Base-by-base conservation (phyloP, 2,797 vertebrate genomes). In the Arnoldichthys spilopterus region DNA sequence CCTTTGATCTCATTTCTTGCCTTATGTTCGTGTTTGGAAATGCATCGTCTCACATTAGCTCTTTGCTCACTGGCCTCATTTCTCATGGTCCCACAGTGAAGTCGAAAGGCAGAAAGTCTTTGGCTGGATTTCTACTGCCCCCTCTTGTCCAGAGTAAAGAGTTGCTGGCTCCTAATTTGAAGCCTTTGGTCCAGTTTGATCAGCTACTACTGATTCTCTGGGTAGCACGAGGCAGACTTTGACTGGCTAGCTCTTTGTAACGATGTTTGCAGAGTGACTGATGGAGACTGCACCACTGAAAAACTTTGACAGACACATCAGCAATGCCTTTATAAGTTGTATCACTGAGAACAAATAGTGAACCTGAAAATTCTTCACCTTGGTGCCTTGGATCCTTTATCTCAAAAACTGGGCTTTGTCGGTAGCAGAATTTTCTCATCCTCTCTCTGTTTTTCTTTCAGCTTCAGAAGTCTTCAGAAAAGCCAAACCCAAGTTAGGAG, bases 381-480 rank as follows among this genome's bases (percentile, higher is more conserved):
- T 24, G 28, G 53, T 59, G 61, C 61, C 20, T 37, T 63, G 9
- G 28, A 15, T 56, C 18, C n/a, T 51, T 51, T 6, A 30, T 53
- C 63, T 53, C 12, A 30, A 6, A 28, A 3, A 9, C 0, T 16
- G 26, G 24, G 22, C 22, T 22, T 64, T 22, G 1, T 67, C 15
- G n/a, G n/a, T n/a, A n/a, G n/a, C n/a, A n/a, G n/a, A n/a, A n/a
- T 22, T 45, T 49, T 67, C 32, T 75, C 37, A 15, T 34, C 47
- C 24, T 22, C 20, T 7, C 18, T n/a, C 18, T 24, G n/a, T 24
- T 61, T 28, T 61, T 77, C 54, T 82, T 71, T 51, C 85, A 88
- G 87, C 80, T 87, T 32, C 94, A 93, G 84, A 94, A 89, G 86
- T 91, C 93, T 81, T 92, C 91, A 92, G 93, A 94, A 80, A 93